Evolutionary conservation across 53 echinoderm and acorn worm species (phyloP), one percentile per base, ranked within the genome.

Genomic region (Arbacia lixula): DNA sequence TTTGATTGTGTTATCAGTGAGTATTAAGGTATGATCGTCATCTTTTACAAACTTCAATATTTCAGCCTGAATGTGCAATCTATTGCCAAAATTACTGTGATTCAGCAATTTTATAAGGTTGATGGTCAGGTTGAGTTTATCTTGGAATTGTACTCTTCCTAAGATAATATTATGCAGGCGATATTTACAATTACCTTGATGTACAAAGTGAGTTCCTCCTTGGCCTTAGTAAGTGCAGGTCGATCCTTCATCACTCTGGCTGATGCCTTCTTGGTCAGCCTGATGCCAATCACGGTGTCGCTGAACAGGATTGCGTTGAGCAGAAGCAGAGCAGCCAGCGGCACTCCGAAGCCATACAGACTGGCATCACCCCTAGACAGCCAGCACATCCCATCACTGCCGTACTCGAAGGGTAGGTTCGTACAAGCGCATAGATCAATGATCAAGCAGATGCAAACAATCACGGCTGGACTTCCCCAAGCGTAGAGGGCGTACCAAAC

Each of bases 111-210:
- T n/a, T n/a, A n/a, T n/a, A n/a, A n/a, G n/a, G n/a, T n/a, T n/a
- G n/a, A n/a, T n/a, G n/a, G n/a, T n/a, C n/a, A n/a, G n/a, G n/a
- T n/a, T n/a, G n/a, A n/a, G n/a, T n/a, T n/a, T n/a, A n/a, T n/a
- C n/a, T n/a, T n/a, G n/a, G n/a, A n/a, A n/a, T n/a, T n/a, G n/a
- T n/a, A n/a, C n/a, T n/a, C n/a, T n/a, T n/a, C n/a, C n/a, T n/a
- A n/a, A n/a, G n/a, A n/a, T n/a, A n/a, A n/a, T n/a, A n/a, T n/a
- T n/a, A n/a, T n/a, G n/a, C n/a, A n/a, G n/a, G n/a, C n/a, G n/a
- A n/a, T n/a, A n/a, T n/a, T n/a, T n/a, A n/a, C n/a, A n/a, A n/a
- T 46, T 25, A 88, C 86, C 89, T 89, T 89, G 12, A 86, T 54
- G 22, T 89, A 86, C 1, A 85, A 76, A 25, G 86, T 9, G 19